Base-by-base conservation (phyloP, 2,888 invertebrate species). In the Cephus spinipes region DNA sequence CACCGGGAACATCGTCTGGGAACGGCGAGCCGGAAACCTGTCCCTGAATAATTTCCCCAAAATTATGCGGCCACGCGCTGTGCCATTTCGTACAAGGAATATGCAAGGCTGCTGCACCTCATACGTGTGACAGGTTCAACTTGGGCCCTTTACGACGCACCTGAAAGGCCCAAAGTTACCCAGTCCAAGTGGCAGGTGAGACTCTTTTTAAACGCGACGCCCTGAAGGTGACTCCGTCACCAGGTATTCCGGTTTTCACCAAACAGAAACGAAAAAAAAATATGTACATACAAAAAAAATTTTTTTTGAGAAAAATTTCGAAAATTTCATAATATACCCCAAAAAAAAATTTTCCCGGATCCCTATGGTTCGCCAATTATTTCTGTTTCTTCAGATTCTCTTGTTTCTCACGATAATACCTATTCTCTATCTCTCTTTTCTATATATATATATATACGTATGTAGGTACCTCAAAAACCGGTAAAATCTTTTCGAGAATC, bases 1-100 rank as follows among this genome's bases (percentile, higher is more conserved):
- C 71, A 71, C 31, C 71, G 71, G 71, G 32, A 31, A 33, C 71
- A 33, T 71, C 71, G 71, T 71, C 71, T 71, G 71, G 71, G 71
- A 71, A 71, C 71, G 31, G 32, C 31, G 12, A 71, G 35, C 15
- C 69, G 36, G 75, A 76, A 78, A 78, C 79, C 79, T 82, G 83
- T 78, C 80, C 78, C 73, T 79, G 83, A 83, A 83, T 83, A 83
- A 83, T 81, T 81, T 82, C 30, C 76, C 36, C 77, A 76, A 82
- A 81, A 80, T 83, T 83, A 83, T 81, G 83, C 83, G 77, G 82
- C 82, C 82, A 82, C 82, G 80, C 79, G 82, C 77, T 78, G 55
- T 55, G 78, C 75, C 75, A 76, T 81, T 79, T 77, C 69, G 73
- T 79, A 78, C 73, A 73, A 75, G 78, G 74, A 77, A 68, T 76